Evolutionary conservation across 2,797 vertebrate species (phyloP), one percentile per base, ranked within the genome.

Genomic region (Intellagama lesueurii): DNA sequence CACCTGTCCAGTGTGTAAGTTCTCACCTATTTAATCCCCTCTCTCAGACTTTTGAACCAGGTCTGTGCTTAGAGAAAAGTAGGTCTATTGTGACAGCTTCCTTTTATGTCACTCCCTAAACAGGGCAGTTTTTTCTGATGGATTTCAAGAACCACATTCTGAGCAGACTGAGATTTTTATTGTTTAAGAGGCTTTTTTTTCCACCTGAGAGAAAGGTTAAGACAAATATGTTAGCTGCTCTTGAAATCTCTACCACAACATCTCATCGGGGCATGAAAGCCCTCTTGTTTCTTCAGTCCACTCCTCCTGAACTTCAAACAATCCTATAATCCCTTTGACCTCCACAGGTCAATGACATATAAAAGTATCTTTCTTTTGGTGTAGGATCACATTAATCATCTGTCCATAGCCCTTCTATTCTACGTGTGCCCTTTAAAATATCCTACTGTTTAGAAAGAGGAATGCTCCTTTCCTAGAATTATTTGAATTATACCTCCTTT

Each of bases 301-400:
- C 91, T 96, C 87, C 93, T 94, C 90, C 92, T 90, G 89, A 93
- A 95, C 95, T 96, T 96, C 96, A 96, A 95, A 95, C 93, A 93
- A 89, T 89, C 84, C 91, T 89, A 30, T 95, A 96, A 96, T 95
- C 95, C 94, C 47, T 92, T 92, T 94, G 95, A 95, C 95, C 95
- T 91, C 85, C 80, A 88, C 93, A 95, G 96, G 95, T 96, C 95
- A 95, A 91, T 94, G 90, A 94, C 91, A 92, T 89, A 95, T 93
- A 93, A 94, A 95, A 94, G 96, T 96, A 96, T 96, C 95, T 92
- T 94, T 95, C 93, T 94, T 92, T 94, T 77, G 47, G 91, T 90
- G 87, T 93, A 94, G 93, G 93, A 92, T 88, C 88, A 92, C 91
- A 93, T 96, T 95, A 95, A 94, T 95, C 92, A 96, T 94, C 87